Evolutionary conservation across 2,888 invertebrate species (phyloP), one percentile per base, ranked within the genome.

Genomic region (Spodoptera picta): DNA sequence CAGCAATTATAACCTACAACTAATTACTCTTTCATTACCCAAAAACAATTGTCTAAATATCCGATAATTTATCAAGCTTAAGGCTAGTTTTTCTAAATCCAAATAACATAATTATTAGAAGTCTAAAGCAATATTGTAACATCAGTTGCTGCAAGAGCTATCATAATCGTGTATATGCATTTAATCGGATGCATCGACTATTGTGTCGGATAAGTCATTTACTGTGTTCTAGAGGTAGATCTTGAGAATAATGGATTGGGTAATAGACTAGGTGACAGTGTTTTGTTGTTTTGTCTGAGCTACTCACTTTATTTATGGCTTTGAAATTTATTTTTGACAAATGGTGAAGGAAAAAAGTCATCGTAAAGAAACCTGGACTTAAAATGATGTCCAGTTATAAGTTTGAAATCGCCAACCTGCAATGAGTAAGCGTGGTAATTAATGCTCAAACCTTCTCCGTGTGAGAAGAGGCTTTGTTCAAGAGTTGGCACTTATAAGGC

Each of bases 171-270:
- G 62, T 63, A 65, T 67, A 59, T 65, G 68, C 69, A 64, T 70
- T 65, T 69, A 61, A 64, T 75, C 59, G 54, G 73, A 70, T 78
- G 73, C 54, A 78, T 70, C 73, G 45, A 65, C 72, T 70, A 73
- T 75, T 71, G 69, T 75, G 52, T 76, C 44, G 51, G 60, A 55
- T 60, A 45, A 69, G 58, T 66, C 65, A 61, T 61, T 54, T 73
- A 65, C 46, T 54, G 58, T 65, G 64, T 67, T 56, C 66, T 51
- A 75, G n/a, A n/a, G n/a, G n/a, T n/a, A n/a, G 52, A 77, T 77
- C 7, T 6, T 52, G 46, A 60, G 66, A 70, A 79, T 79, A 67
- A 69, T 73, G 43, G 57, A 55, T 77, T 73, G 48, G 51, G 73
- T 47, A 65, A 73, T 65, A 62, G 7, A 12, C 42, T 41, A 24